phyloP scores from a whole-genome alignment of 2,113 vertebrate genomes.

The Grallaria varia region DNA sequence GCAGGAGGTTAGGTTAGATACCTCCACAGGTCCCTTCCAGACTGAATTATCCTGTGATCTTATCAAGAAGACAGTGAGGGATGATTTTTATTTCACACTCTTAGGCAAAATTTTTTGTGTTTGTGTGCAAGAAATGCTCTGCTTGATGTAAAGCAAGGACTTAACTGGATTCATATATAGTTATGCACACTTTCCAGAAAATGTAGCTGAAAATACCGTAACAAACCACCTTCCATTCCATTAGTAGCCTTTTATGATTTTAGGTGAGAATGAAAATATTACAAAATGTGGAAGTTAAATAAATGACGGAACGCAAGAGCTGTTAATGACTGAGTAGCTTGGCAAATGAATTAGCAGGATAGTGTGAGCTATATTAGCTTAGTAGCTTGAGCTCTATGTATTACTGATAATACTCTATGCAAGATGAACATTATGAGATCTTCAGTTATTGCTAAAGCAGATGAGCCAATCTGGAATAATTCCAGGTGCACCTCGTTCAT shows the following conservation, averaged over 20 bases:
- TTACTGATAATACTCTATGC: background rate
- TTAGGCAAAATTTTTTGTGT: accelerated
- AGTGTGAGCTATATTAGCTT: background rate
- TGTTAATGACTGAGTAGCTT: constrained; percentile 17
- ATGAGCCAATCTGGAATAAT: background rate
- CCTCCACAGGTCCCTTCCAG: background rate
- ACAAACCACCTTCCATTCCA: constrained; percentile 9
- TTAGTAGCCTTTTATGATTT: constrained; percentile 13
- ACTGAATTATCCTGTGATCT: background rate
- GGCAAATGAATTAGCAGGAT: background rate
- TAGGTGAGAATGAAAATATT: constrained; percentile 45
- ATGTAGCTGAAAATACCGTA: constrained; percentile 3
- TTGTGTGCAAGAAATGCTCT: background rate
- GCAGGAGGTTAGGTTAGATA: background rate
- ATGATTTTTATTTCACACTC: background rate
- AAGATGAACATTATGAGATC: background rate
- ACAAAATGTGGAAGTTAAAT: constrained; percentile 42
- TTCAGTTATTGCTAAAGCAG: background rate
- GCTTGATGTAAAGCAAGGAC: background rate
- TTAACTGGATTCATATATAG: background rate
- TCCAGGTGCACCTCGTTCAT: background rate
- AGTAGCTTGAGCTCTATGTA: background rate
- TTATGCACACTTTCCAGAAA: background rate
- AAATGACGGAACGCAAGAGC: constrained; percentile 14
- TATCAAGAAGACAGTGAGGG: background rate